Evolutionary conservation across 2,888 invertebrate genomes (phyloP), one percentile per base, ranked within the genome.

Genomic region (Lasius fuliginosus): DNA sequence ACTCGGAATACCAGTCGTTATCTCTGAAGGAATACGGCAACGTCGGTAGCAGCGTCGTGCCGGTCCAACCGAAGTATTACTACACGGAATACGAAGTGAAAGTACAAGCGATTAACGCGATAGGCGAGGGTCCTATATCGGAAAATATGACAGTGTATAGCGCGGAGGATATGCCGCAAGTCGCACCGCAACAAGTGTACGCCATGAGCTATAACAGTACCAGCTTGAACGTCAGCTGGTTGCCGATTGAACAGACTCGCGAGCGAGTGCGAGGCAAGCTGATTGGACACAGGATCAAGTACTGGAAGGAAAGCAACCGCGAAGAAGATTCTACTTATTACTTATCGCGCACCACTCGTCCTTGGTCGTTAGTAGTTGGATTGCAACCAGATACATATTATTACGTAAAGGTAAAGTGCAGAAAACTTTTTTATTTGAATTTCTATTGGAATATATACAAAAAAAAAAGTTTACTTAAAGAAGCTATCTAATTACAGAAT

Each of bases 321-420:
- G 97, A 98, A 94, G 97, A 98, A 92, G 97, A 97, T 92, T 96
- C 97, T 82, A 97, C 98, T 64, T 98, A 98, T 94, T 98, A 97
- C 94, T 95, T 99, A 81, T 98, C 98, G 12, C 96, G 98, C 86
- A 97, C 97, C 1, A 98, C 97, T 1, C 96, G 97, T 75, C 97
- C 98, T 77, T 97, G 98, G 97, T 98, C 99, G 0, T 95, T 99
- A 2, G 98, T 99, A 92, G 99, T 99, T 15, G 99, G 99, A 89
- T 95, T 99, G 71, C 97, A 98, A 92, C 98, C 99, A 0, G 98
- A 99, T 94, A 98, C 98, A 0, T 98, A 98, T 94, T 99, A 99
- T 95, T 97, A 96, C 92, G 98, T 99, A 0, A 98, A 98, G 96
- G 79, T 79, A 71, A 30, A 60, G 3, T 5, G 11, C 3, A 77